phyloP scores from a whole-genome alignment of 2,797 vertebrate genomes.

The Lagodon rhomboides region DNA sequence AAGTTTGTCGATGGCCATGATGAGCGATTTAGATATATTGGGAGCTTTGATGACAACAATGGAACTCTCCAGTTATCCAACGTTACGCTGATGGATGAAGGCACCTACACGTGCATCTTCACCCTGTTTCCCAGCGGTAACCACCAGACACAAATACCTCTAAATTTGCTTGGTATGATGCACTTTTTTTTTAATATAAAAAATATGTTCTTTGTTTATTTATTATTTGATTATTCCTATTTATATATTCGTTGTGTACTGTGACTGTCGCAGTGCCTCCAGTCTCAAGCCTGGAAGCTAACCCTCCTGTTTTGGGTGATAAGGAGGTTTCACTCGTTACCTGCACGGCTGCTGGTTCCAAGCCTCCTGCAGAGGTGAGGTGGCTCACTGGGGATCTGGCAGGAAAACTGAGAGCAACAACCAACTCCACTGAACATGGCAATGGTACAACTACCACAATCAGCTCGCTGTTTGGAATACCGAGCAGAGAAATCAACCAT shows the following conservation, averaged over 20 bases:
- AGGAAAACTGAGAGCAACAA: neutral
- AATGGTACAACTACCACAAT: constrained; percentile 60
- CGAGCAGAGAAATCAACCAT: constrained; percentile 51
- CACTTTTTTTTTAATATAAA: neutral
- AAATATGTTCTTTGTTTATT: too few relatives aligned
- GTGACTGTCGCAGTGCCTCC: constrained; percentile 66
- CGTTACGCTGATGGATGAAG: constrained; percentile 57
- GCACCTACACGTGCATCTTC: constrained; percentile 64
- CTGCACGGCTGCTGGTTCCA: constrained; percentile 62
- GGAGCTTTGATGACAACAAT: neutral
- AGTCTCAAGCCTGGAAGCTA: constrained; percentile 4
- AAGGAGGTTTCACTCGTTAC: constrained; percentile 44
- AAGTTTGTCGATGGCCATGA: rapidly evolving
- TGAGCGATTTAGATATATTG: constrained; percentile 45
- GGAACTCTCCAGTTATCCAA: constrained; percentile 50
- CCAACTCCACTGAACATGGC: neutral
- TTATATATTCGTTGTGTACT: neutral
- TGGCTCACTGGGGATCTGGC: constrained; percentile 52
- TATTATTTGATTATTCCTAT: too few relatives aligned
- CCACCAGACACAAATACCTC: neutral
- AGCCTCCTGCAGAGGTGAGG: constrained; percentile 59
- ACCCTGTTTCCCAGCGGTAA: constrained; percentile 62
- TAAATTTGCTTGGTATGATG: constrained; percentile 57
- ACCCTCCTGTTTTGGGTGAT: constrained; percentile 17
- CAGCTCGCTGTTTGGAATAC: constrained; percentile 59